Percentiles rank a stretch among this genome's conserved stretches.
Evolutionary conservation across 2,113 vertebrate species (phyloP).

Genomic region (Bos indicus): DNA sequence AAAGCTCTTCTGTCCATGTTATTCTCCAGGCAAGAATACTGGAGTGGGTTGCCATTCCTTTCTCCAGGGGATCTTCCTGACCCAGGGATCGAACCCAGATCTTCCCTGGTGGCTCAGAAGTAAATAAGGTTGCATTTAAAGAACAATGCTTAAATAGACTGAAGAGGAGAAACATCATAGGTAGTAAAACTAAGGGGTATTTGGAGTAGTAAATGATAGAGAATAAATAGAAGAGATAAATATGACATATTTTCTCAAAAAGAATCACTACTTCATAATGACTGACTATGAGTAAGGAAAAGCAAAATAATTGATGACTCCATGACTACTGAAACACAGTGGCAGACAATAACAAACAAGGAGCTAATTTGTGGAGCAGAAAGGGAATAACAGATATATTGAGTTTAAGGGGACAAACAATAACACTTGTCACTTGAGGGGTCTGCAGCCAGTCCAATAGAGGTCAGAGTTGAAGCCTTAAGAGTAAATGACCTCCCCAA

Average conservation of each 20-base stretch:
- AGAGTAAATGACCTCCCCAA: neutral
- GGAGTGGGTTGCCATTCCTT: neutral
- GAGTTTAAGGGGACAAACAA: neutral
- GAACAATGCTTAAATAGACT: neutral
- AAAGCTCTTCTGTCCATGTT: too few relatives aligned
- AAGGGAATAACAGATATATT: neutral
- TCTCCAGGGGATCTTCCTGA: neutral
- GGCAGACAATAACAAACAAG: neutral
- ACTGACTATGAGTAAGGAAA: neutral
- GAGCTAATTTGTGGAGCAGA: neutral
- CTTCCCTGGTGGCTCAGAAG: neutral
- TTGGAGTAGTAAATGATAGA: neutral
- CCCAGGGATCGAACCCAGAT: neutral
- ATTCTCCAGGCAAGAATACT: neutral
- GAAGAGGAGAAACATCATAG: neutral
- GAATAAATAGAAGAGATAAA: neutral
- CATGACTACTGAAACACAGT: neutral
- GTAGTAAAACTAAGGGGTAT: neutral
- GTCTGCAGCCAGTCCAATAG: neutral
- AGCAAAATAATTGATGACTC: neutral
- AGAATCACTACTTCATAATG: neutral
- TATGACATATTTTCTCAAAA: neutral
- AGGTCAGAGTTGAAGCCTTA: neutral
- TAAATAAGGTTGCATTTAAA: neutral
- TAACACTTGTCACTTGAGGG: neutral